Percentiles rank a stretch among this genome's conserved stretches.
Conservation (phyloP, 1,140 invertebrate genomes). For the Eriocheir sinensis region DNA sequence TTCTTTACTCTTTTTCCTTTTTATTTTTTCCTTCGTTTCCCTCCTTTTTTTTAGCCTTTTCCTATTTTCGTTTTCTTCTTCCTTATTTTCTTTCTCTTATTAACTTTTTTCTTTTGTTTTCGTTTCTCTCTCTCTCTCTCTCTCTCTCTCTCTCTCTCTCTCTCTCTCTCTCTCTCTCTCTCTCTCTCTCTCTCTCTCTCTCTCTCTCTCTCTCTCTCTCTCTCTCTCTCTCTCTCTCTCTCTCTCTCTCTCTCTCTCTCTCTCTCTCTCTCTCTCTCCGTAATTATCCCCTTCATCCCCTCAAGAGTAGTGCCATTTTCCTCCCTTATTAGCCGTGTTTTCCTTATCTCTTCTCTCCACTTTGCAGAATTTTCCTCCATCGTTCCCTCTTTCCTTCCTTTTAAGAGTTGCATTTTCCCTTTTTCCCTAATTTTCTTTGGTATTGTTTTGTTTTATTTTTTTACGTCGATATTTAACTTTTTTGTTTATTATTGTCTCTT, state of each 20-base stretch:
- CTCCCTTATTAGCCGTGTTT: background rate
- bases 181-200: conserved; percentile 14
- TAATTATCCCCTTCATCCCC: background rate
- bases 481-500: background rate
- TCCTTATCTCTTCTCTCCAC: background rate
- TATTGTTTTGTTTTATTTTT: background rate
- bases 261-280: background rate
- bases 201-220: conserved; percentile 14
- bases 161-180: conserved; percentile 14
- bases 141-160: conserved; percentile 14
- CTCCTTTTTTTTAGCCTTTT: too few relatives aligned
- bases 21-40: too few relatives aligned
- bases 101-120: too few relatives aligned
- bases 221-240: background rate
- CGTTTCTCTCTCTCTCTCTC: background rate
- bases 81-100: background rate
- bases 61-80: background rate
- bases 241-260: background rate
- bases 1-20: too few relatives aligned
- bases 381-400: background rate
- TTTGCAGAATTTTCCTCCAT: background rate
- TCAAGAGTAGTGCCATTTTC: background rate
- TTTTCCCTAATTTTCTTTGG: background rate
- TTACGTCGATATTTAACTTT: background rate
- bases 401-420: background rate